These are phyloP conservation scores for Herpailurus yagouaroundi DNA, from an alignment of 2,113 vertebrate species.

Conservation along the genomic window DNA sequence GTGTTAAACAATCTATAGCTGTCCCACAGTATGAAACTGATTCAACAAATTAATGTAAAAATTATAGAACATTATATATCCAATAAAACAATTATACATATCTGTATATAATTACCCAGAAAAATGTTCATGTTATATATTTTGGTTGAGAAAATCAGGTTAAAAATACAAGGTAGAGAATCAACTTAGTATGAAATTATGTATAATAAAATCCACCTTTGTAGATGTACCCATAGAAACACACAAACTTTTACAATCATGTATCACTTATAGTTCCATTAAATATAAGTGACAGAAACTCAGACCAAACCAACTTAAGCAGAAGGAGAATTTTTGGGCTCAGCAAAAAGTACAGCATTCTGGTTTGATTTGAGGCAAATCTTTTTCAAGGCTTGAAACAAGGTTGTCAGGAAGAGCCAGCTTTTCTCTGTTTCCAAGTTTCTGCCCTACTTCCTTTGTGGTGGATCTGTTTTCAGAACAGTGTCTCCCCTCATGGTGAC, in stretches of 20 bases:
- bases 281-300: neutral
- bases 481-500: neutral
- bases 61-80: neutral
- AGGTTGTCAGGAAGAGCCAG: neutral
- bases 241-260: neutral
- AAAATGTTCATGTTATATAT: neutral
- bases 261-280: neutral
- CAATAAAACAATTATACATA: neutral
- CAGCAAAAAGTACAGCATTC: neutral
- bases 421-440: neutral
- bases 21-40: neutral
- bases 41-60: neutral
- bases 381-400: neutral
- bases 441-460: neutral
- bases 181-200: neutral
- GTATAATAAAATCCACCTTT: neutral
- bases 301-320: neutral
- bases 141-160: slow-evolving; percentile 13
- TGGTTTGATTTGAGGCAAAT: neutral
- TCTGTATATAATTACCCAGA: neutral
- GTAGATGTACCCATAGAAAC: neutral
- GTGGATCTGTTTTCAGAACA: neutral
- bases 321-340: neutral
- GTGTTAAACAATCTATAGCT: neutral
- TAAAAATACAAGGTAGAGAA: neutral